Evolutionary conservation across 1,140 invertebrate species (phyloP), one percentile per base, ranked within the genome.

Genomic region (Eupristina koningsbergeri): DNA sequence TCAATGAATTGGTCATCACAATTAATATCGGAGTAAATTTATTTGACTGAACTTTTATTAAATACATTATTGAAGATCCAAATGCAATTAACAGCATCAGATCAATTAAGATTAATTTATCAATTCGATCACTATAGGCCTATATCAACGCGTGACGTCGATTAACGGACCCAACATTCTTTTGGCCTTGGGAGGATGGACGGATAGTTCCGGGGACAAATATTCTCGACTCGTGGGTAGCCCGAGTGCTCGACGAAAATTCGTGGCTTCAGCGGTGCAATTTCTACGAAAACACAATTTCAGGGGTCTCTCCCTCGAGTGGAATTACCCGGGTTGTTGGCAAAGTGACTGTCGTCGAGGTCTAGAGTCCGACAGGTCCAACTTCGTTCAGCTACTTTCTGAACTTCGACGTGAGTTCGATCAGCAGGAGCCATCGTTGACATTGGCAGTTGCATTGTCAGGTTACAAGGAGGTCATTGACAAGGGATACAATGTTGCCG

Each of bases 291-390:
- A 94, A 78, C 93, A 97, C 85, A 94, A 95, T 47, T 98, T 98
- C 88, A 93, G 95, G 82, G 97, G 97, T 29, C 89, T 98, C 0
- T 96, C 97, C 85, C 87, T 98, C 7, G 97, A 98, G 86, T 98
- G 97, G 97, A 97, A 97, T 88, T 98, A 98, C 90, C 97, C 97
- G 0, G 95, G 96, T 69, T 98, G 97, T 86, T 98, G 97, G 97
- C 97, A 98, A 86, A 97, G 96, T 87, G 95, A 97, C 88, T 98
- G 97, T 89, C 95, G 94, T 29, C 96, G 95, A 84, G 97, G 97
- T 13, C 95, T 96, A 0, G 92, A 93, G 0, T 94, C 94, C 2
- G 97, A 98, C 87, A 96, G 94, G 88, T 93, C 94, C 0, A 97
- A 97, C 87, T 97, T 96, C 84, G 94, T 95, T 3, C 95, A 95